Base-by-base conservation (phyloP, 2,797 vertebrate genomes). In the Phrynocephalus guinanensis region DNA sequence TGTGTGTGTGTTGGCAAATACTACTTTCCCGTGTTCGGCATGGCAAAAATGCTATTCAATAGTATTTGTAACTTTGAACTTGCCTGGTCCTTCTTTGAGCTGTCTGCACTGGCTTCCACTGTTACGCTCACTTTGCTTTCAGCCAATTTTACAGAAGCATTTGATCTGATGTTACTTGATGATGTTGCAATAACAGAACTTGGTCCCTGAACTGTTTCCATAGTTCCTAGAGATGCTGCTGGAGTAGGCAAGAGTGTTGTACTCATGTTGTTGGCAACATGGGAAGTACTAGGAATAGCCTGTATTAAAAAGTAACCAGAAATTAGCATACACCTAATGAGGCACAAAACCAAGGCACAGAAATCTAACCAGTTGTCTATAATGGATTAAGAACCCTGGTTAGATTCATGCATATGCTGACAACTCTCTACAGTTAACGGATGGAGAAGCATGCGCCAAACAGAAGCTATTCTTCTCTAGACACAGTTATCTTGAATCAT, bases 61-160 rank as follows among this genome's bases (percentile, higher is more conserved):
- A 89, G 3, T 90, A 87, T 77, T 91, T 79, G 93, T 85, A 94
- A 92, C 89, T 91, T 92, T 86, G 93, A 91, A 97, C 95, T 94
- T 97, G 97, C 98, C 98, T 99, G 98, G 95, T 99, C 98, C 92
- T 99, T 99, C 96, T 98, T 99, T 1, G 98, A 99, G 97, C 98
- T 98, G 95, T 99, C 98, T 63, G 98, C 97, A 66, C 97, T 98
- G 95, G 98, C 98, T 96, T 97, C 97, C 94, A 97, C 96, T 5
- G 96, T 96, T 70, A 97, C 94, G 89, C 91, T 96, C 94, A 96
- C 96, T 96, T 96, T 97, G 94, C 94, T 96, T 89, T 96, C 94
- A 93, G 95, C 94, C 91, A 93, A 0, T 95, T 96, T 98, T 92
- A 96, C 95, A 89, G 98, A 94, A 92, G 97, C 93, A 84, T 96